These are phyloP conservation scores for Gryllus bimaculatus DNA, from an alignment of 1,140 invertebrate species.

Conservation along the genomic window DNA sequence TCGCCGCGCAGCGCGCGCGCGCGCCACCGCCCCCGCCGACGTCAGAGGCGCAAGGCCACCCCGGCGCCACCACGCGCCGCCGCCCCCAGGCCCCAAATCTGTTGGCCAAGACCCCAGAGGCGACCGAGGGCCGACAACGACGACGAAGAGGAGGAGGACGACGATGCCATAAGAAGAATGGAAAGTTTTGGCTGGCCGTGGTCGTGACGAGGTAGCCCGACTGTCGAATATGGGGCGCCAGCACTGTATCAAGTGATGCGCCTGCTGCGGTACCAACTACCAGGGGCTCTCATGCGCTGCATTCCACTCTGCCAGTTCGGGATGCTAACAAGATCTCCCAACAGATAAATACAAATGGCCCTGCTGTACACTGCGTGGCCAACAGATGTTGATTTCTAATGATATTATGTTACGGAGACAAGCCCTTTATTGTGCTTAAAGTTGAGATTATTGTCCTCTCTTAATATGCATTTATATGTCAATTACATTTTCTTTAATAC, in stretches of 20 bases:
- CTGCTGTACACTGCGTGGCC: too few species aligned
- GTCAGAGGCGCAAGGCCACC: too few species aligned
- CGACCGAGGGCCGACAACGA: constrained; percentile 24
- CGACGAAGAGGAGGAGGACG: neutral
- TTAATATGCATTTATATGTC: neutral
- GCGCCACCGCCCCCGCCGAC: too few species aligned
- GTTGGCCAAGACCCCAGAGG: constrained; percentile 33
- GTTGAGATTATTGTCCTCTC: neutral
- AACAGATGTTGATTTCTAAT: neutral
- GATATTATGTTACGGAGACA: too few species aligned
- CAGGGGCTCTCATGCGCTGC: constrained; percentile 75
- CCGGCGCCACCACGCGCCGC: too few species aligned
- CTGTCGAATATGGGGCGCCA: constrained; percentile 43
- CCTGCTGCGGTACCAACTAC: constrained; percentile 90
- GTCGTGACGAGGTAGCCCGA: neutral
- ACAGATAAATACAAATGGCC: neutral
- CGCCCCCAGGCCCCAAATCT: too few species aligned
- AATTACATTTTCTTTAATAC: neutral
- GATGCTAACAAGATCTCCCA: constrained; percentile 35
- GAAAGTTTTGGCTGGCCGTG: neutral
- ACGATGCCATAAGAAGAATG: neutral
- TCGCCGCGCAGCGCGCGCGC: neutral
- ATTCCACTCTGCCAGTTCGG: constrained; percentile 57
- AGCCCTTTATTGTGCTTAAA: neutral
- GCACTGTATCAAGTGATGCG: constrained; percentile 94